Evolutionary conservation across 2,113 vertebrate genomes (phyloP).

Genomic region (Uria aalge): DNA sequence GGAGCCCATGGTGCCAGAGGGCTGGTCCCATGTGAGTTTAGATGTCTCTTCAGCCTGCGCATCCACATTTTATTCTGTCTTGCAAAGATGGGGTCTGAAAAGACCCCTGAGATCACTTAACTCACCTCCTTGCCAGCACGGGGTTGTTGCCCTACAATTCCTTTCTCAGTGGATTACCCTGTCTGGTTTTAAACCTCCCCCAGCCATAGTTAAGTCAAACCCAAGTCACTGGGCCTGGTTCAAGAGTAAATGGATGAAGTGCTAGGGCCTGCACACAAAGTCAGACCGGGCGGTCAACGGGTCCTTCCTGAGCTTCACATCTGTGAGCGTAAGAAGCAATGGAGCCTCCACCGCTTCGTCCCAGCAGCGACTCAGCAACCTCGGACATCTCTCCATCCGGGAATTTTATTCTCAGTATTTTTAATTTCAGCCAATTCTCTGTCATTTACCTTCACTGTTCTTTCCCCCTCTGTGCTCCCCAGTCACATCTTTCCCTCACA

Average conservation of each 20-base stretch:
- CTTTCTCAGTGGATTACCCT: neutral
- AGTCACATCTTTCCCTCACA: neutral
- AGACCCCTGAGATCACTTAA: neutral
- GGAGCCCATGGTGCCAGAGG: neutral
- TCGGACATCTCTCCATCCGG: neutral
- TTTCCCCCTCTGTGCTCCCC: neutral
- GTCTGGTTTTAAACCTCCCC: neutral
- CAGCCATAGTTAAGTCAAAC: neutral
- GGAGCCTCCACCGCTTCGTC: neutral
- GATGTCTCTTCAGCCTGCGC: neutral
- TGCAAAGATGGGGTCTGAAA: neutral
- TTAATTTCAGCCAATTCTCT: neutral
- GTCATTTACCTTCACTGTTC: neutral
- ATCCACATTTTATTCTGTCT: neutral
- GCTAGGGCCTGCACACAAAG: neutral
- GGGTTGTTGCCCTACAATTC: neutral
- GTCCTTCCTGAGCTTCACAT: neutral
- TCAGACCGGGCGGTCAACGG: rapidly evolving
- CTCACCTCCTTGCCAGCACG: neutral
- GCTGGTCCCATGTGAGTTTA: neutral
- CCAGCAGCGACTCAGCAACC: neutral
- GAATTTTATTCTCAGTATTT: neutral
- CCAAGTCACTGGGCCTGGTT: neutral
- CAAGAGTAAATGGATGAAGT: neutral
- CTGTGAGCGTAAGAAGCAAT: neutral